Conservation (phyloP, 53 echinoderm and acorn worm species). For the Holothuria leucospilota region DNA sequence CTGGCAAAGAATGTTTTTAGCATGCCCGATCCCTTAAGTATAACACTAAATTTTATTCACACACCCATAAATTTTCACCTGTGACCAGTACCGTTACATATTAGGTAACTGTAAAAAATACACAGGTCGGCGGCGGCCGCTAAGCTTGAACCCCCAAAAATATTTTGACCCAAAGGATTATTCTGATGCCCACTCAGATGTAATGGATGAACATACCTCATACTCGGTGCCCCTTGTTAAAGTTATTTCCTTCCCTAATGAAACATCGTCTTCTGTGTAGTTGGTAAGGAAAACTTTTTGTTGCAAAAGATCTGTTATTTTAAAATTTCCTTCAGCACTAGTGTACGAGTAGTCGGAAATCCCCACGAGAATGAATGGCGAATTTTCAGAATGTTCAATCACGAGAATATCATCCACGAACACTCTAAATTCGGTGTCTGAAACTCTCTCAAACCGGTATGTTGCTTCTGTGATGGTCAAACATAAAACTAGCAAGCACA, state of each 20-base stretch:
- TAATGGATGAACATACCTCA: background rate
- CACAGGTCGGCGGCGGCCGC: no score
- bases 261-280: background rate
- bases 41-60: no score
- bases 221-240: background rate
- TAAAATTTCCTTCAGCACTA: constrained; percentile 30
- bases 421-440: constrained; percentile 12
- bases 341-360: constrained; percentile 28
- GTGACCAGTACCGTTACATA: no score
- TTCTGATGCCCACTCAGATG: no score
- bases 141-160: no score
- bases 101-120: no score
- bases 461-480: background rate
- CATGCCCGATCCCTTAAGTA: no score
- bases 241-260: background rate
- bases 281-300: constrained; percentile 11
- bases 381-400: constrained; percentile 6
- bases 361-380: constrained; percentile 40
- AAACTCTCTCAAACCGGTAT: constrained; percentile 11
- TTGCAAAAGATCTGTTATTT: constrained; percentile 36
- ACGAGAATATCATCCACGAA: constrained; percentile 27
- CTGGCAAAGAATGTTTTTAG: no score
- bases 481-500: background rate
- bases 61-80: no score
- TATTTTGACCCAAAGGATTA: no score